Base-by-base conservation (phyloP, 2,888 invertebrate genomes). In the Callyntrura sp. region DNA sequence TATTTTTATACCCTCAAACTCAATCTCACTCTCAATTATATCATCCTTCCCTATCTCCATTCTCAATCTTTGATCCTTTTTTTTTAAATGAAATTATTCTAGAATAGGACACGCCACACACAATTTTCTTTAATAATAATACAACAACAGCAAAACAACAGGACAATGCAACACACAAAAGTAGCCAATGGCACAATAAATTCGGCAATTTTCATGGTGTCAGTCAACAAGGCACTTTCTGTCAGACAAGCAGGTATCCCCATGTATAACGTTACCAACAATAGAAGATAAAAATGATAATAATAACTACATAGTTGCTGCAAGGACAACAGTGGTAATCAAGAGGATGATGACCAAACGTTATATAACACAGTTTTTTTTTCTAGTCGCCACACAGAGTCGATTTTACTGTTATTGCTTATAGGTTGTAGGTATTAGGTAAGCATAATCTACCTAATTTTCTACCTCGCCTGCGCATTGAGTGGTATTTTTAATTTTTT, bases 141-240 rank as follows among this genome's bases (percentile, higher is more conserved):
- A n/a, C 20, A 60, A 60, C 60, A 9, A 60, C 14, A 43, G 20
- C n/a, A 3, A 65, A 45, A 70, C 17, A 23, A 23, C 45, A 73
- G 48, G 35, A 35, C 35, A 35, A 35, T 35, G 35, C 35, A 35
- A 35, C 35, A 20, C 20, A 48, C 45, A 45, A 60, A 68, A 68
- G 81, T 70, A 87, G 76, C 82, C 60, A 70, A 28, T 82, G 88
- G 82, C 82, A 45, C 68, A 88, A 12, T 88, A 83, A 84, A 87
- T 70, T 87, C 55, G 28, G 17, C 87, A 81, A 87, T 68, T 87
- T 68, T 86, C 68, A 62, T 43, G 85, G 85, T 85, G 85, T 76
- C 85, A 85, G 62, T 62, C 60, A 48, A 6, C 20, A 45, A 35
- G n/a, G 12, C 25, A 5, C 35, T 68, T 35, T 57, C 17, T 83